Evolutionary conservation across 2,113 vertebrate genomes (phyloP), one percentile per base, ranked within the genome.

Genomic region (Stictonetta naevosa): DNA sequence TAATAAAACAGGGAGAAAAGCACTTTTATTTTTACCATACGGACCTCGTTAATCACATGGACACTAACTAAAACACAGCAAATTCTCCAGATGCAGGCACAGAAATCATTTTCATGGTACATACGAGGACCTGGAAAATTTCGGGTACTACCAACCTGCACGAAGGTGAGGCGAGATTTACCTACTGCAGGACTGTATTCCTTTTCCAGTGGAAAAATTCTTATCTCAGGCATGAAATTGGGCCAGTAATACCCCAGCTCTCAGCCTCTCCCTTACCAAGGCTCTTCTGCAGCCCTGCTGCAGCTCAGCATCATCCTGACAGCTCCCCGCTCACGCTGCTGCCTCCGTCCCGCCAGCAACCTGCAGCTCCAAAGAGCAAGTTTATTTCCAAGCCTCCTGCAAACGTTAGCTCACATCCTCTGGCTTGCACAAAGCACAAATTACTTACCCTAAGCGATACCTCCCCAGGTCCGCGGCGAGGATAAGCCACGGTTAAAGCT

Each of bases 51-150:
- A 84, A 76, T 76, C 87, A 87, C 23, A 21, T 2, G 40, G 62
- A 34, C 29, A 69, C 2, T 50, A 95, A 76, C 0, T 0, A 73
- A 84, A 87, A 69, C 62, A 73, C 44, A 87, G 87, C 50, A 85
- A 63, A 90, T 25, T 62, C 78, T 85, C 73, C 64, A 28, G 74
- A 78, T n/a, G 66, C 0, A 38, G 58, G 42, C 76, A 73, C 3
- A 28, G 56, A 89, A 95, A 94, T 83, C 8, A 59, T 71, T 91
- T 88, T 42, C 73, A 67, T 29, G 26, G 72, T n/a, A 63, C 71
- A 66, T 58, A 69, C 11, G 71, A 22, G 50, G 48, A 86, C 74
- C 74, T 56, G 73, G 36, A 87, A 82, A 80, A 95, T 42, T 6
- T 36, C 22, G 25, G 77, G 21, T 26, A 44, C 11, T 26, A 44